Evolutionary conservation across 2,113 vertebrate species (phyloP).

Genomic region (Seriola aureovittata): DNA sequence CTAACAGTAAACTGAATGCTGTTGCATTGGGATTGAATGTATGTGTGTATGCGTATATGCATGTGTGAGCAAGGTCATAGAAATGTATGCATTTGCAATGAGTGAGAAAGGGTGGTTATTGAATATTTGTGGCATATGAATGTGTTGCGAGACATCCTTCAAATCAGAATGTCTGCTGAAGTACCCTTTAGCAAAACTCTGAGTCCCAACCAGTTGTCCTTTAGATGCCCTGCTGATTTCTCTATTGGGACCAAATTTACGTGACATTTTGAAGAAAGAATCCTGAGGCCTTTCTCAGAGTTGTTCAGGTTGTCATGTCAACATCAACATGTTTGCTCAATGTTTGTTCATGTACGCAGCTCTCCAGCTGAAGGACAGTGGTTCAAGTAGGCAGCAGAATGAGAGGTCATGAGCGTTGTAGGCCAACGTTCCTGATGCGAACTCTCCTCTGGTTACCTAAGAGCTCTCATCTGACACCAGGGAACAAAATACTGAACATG

Average conservation of each 20-base stretch:
- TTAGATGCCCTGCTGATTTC: neutral
- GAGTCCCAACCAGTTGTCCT: neutral
- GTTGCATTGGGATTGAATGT: neutral
- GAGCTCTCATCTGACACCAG: slow-evolving; percentile 17
- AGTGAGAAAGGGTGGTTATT: neutral
- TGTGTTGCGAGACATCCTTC: neutral
- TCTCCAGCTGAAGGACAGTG: neutral
- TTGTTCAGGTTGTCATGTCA: slow-evolving; percentile 1
- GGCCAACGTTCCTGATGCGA: neutral
- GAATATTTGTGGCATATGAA: neutral
- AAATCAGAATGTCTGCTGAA: neutral
- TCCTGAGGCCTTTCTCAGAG: neutral
- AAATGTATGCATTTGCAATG: neutral
- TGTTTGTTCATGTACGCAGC: neutral
- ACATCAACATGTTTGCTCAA: neutral
- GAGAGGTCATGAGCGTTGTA: slow-evolving; percentile 18
- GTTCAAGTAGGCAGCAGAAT: slow-evolving; percentile 15
- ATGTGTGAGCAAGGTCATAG: neutral
- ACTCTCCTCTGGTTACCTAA: slow-evolving; percentile 26
- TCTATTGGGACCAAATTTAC: neutral
- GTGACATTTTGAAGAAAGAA: neutral
- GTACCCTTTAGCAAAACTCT: neutral
- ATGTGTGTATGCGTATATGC: too few relatives aligned
- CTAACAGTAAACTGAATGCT: neutral
- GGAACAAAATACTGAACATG: slow-evolving; percentile 29